Base-by-base conservation (phyloP, 1,140 invertebrate species). In the Diorhabda carinulata region DNA sequence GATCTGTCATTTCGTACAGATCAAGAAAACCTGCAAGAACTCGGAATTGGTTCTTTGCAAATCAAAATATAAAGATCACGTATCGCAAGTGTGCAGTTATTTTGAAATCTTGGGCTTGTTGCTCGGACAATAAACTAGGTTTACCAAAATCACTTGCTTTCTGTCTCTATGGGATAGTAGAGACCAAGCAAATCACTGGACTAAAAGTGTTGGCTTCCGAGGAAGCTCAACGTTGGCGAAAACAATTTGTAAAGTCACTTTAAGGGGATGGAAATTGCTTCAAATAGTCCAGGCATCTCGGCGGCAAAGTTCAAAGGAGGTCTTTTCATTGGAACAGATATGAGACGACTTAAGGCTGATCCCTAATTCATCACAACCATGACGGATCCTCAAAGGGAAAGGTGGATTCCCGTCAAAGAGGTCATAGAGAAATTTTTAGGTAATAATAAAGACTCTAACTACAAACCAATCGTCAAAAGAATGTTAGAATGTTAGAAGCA, bases 71-170 rank as follows among this genome's bases (percentile, higher is more conserved):
- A 44, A 66, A 58, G 52, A 66, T 47, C 64, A 57, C 41, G n/a
- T 25, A 3, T 57, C 8, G 3, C 60, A 61, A 61, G 8, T 57
- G n/a, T 66, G 64, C 5, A n/a, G 9, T 66, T 45, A 66, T 66
- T 66, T 58, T 3, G 57, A 66, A 57, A 41, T 66, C 45, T 66
- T 40, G 52, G 10, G 64, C 25, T 52, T 57, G n/a, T 10, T 66
- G n/a, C 41, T 66, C n/a, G 45, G 64, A 66, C 64, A 66, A 58
- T 52, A 66, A 57, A 25, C 64, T 66, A 40, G 9, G 45, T 57
- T 57, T 57, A 58, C n/a, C 56, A 52, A 52, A 52, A 1, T 52
- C 1, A 5, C 45, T 52, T 52, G 45, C 5, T 52, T 52, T 2
- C 8, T 2, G 8, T 9, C 5, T 52, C 45, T 52, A 9, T 52